Evolutionary conservation across 2,113 vertebrate species (phyloP).

Genomic region (Macquaria australasica): DNA sequence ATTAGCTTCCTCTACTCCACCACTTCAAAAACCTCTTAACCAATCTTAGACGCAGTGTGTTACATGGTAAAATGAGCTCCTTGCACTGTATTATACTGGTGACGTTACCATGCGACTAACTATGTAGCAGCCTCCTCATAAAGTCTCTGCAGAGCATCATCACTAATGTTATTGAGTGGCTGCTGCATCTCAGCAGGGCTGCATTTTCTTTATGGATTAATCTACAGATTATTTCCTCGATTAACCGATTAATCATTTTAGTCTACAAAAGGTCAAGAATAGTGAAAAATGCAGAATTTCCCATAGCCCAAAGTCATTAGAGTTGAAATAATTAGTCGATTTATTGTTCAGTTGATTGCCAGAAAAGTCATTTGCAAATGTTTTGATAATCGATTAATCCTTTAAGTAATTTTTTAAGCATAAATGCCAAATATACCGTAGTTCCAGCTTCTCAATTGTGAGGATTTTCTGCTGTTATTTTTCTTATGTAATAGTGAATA

Average conservation of each 20-base stretch:
- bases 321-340: not conserved
- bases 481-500: not conserved
- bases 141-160: constrained; percentile 28
- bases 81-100: not conserved
- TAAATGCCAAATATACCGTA: not conserved
- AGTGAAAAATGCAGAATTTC: not conserved
- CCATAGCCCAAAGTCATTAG: not conserved
- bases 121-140: not conserved
- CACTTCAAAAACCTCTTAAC: not conserved
- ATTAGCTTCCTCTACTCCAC: not conserved
- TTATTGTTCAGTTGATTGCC: not conserved
- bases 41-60: not conserved
- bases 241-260: not conserved
- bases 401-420: not conserved
- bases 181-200: constrained; percentile 12
- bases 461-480: not conserved
- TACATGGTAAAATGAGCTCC: constrained; percentile 6
- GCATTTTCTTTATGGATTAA: not conserved
- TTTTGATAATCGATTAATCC: not conserved
- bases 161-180: not conserved
- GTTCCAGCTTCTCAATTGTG: not conserved
- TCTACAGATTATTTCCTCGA: not conserved
- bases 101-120: constrained; percentile 8
- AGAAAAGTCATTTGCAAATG: not conserved
- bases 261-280: not conserved